A percentile compares a stretch with the other conserved stretches of the same genome.
Evolutionary conservation across 2,888 invertebrate species (phyloP).

Genomic region (Diarsia rubi): DNA sequence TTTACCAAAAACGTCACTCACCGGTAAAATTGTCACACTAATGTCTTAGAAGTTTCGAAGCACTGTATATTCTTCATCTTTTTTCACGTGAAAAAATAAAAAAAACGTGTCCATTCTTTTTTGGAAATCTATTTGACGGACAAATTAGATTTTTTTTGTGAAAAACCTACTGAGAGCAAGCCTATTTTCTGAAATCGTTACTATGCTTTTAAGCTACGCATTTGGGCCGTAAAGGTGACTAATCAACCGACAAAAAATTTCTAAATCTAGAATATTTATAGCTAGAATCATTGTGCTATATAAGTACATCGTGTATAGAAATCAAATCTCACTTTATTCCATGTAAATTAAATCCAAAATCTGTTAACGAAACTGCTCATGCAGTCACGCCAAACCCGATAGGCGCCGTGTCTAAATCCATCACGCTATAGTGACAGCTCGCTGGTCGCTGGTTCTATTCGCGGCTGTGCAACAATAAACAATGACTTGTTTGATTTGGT

Average conservation of each 20-base stretch:
- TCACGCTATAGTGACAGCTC: slow-evolving; percentile 57
- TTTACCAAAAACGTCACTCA: no score
- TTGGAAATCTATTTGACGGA: no score
- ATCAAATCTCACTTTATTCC: not conserved
- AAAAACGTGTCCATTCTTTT: no score
- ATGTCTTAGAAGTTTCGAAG: no score
- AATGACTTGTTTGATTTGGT: slow-evolving; percentile 48
- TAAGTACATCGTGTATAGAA: not conserved
- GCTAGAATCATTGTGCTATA: not conserved
- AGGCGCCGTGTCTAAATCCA: slow-evolving; percentile 52
- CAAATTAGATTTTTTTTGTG: no score
- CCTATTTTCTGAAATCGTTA: no score
- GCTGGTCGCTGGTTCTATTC: slow-evolving; percentile 71
- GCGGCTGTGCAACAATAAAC: slow-evolving; percentile 69
- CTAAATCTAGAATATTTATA: not conserved
- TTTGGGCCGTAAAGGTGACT: not conserved
- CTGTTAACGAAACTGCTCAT: not conserved
- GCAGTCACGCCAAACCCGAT: slow-evolving; percentile 24
- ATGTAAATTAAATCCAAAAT: not conserved
- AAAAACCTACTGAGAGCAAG: no score
- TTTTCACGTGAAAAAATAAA: no score
- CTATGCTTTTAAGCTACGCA: not conserved
- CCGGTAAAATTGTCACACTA: no score
- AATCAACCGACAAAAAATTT: not conserved
- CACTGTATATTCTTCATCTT: no score